A percentile compares a stretch with the other conserved stretches of the same genome.
Conservation (phyloP, 92 coral and sea anemone genomes). For the Siderastrea radians region DNA sequence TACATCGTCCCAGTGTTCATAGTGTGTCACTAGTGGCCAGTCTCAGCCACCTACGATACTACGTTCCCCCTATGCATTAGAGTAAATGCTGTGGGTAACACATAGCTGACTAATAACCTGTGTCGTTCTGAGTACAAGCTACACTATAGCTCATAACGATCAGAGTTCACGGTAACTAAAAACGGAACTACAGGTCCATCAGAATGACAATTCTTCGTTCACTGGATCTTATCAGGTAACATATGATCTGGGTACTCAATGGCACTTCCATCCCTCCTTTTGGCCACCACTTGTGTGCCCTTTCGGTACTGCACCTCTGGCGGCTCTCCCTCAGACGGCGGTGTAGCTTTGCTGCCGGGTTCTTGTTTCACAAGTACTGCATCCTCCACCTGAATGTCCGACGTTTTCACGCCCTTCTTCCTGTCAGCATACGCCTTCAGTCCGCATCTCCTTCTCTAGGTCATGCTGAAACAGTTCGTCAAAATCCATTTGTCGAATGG, state of each 20-base stretch:
- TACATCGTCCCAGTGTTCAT: not conserved
- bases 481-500: too few species aligned
- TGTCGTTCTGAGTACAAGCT: not conserved
- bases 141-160: not conserved
- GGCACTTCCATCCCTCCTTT: constrained; percentile 50
- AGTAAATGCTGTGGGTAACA: not conserved
- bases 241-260: not conserved
- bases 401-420: constrained; percentile 44
- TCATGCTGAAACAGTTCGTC: too few species aligned
- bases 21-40: not conserved
- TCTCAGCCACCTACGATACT: not conserved
- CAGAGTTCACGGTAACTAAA: not conserved
- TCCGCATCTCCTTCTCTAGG: too few species aligned
- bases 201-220: not conserved
- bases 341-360: constrained; percentile 21
- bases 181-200: not conserved
- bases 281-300: constrained; percentile 44
- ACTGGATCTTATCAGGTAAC: not conserved
- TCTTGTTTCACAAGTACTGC: constrained; percentile 35
- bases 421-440: constrained; percentile 44
- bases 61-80: not conserved
- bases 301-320: constrained; percentile 30
- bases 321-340: constrained; percentile 18
- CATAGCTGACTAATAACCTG: not conserved
- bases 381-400: constrained; percentile 40